phyloP scores from a whole-genome alignment of 2,113 vertebrate species.

The Sphaerodactylus townsendi region DNA sequence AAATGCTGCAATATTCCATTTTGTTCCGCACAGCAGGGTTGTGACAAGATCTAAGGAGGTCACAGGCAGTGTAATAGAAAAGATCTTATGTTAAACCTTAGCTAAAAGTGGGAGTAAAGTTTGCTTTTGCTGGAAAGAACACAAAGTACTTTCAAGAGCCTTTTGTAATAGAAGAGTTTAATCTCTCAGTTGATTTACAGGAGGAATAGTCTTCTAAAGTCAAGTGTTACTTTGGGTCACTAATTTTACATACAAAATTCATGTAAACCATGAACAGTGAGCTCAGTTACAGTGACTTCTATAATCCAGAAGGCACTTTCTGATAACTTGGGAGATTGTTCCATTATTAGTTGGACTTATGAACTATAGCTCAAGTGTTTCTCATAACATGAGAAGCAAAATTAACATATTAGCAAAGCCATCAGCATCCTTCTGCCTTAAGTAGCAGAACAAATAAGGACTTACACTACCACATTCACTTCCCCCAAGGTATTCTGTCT shows the following conservation, averaged over 20 bases:
- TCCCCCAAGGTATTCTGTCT: neutral
- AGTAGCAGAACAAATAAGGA: neutral
- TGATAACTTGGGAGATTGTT: neutral
- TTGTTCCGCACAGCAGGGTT: constrained; percentile 44
- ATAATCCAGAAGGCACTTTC: neutral
- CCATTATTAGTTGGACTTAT: neutral
- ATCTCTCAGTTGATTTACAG: constrained; percentile 54
- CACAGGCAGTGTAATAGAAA: constrained; percentile 54
- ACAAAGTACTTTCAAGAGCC: constrained; percentile 61
- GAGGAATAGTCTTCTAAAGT: constrained; percentile 27
- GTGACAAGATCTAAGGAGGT: constrained; percentile 65
- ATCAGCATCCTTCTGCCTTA: neutral
- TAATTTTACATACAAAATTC: neutral
- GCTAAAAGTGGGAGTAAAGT: constrained; percentile 36
- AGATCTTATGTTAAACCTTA: constrained; percentile 68
- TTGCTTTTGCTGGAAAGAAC: constrained; percentile 33
- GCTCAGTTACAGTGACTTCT: neutral
- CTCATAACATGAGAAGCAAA: neutral
- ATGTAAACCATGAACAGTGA: neutral
- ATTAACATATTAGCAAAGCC: neutral
- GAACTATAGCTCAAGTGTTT: neutral
- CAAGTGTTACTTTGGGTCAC: neutral
- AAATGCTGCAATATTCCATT: constrained; percentile 49
- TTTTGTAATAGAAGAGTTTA: constrained; percentile 56
- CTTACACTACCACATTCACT: neutral